Evolutionary conservation across 1,140 invertebrate species (phyloP).

Genomic region (Solenopsis fugax): DNA sequence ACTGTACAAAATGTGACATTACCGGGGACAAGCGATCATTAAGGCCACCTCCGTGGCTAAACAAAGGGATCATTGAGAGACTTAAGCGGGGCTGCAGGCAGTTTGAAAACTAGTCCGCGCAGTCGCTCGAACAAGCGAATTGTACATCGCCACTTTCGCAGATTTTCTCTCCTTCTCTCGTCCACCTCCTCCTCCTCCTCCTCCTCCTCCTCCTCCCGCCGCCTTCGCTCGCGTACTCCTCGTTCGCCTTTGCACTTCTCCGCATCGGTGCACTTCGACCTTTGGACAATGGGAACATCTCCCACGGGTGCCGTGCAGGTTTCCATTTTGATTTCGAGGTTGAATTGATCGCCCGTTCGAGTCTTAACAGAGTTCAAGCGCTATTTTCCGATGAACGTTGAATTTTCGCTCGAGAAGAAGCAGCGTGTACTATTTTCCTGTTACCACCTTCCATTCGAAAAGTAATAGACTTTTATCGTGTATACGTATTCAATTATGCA

Average conservation of each 20-base stretch:
- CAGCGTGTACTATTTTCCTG: background rate
- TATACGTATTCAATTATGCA: background rate
- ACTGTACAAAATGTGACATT: conserved; percentile 63
- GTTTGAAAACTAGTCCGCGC: conserved; percentile 58
- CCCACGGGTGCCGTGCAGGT: conserved; percentile 54
- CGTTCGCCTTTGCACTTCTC: conserved; percentile 16
- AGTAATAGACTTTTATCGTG: background rate
- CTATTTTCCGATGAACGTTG: conserved; percentile 38
- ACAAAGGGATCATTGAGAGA: conserved; percentile 65
- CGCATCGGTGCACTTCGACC: conserved; percentile 52
- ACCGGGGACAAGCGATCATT: conserved; percentile 60
- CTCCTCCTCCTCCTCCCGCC: background rate
- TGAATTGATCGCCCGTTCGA: conserved; percentile 46
- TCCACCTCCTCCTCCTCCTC: background rate
- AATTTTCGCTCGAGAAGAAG: background rate
- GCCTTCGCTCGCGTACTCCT: too few species aligned
- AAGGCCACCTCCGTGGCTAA: conserved; percentile 58
- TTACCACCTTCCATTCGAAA: background rate
- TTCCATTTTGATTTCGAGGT: conserved; percentile 61
- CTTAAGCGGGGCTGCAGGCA: conserved; percentile 56
- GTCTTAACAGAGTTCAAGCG: conserved; percentile 46
- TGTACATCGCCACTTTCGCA: conserved; percentile 62
- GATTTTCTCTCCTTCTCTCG: conserved; percentile 16
- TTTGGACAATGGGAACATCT: conserved; percentile 60
- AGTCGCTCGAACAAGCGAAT: conserved; percentile 56